Evolutionary conservation across 2,113 vertebrate genomes (phyloP).

Genomic region (Argyrosomus japonicus): DNA sequence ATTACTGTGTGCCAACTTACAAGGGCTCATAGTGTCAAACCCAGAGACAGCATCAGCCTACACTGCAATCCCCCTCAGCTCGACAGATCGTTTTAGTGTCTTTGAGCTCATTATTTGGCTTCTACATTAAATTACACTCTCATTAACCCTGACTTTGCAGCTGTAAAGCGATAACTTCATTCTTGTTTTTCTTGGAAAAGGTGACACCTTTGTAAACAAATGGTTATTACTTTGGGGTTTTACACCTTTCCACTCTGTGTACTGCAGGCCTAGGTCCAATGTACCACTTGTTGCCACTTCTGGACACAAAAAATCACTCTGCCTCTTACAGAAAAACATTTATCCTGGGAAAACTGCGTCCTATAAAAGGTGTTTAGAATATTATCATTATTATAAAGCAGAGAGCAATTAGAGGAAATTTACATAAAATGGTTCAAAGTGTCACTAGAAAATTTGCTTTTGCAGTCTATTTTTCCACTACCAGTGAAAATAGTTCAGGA

Average conservation of each 20-base stretch:
- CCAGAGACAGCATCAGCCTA: too few relatives aligned
- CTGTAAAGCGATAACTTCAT: not conserved
- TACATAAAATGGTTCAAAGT: not conserved
- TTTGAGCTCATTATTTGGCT: not conserved
- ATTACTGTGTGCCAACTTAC: not conserved
- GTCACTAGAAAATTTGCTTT: not conserved
- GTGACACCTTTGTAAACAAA: not conserved
- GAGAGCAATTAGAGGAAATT: not conserved
- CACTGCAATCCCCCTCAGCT: not conserved
- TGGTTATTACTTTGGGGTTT: not conserved
- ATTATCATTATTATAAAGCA: not conserved
- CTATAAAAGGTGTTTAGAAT: not conserved
- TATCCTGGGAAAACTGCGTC: not conserved
- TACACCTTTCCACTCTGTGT: not conserved
- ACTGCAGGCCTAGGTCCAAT: not conserved
- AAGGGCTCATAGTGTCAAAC: not conserved
- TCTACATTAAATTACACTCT: not conserved
- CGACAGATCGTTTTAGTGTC: not conserved
- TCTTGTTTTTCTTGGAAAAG: not conserved
- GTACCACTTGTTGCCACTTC: not conserved
- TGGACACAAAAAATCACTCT: constrained; percentile 5
- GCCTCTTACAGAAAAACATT: constrained; percentile 22
- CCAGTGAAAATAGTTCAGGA: too few relatives aligned
- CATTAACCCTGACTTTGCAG: not conserved
- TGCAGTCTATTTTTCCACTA: not conserved